These are phyloP conservation scores for Zygaena filipendulae DNA, from an alignment of 2,888 invertebrate genomes.

Conservation along the genomic window DNA sequence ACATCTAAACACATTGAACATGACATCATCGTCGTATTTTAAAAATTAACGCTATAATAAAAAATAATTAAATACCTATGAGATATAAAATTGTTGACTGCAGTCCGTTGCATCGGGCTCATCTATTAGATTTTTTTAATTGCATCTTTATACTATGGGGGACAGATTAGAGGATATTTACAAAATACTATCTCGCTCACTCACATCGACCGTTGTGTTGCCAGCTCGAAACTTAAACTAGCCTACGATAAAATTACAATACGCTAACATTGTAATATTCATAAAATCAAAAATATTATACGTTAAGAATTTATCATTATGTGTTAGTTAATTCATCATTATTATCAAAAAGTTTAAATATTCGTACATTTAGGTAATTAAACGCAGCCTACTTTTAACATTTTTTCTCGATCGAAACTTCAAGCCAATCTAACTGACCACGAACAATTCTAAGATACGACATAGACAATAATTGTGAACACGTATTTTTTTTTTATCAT, in stretches of 20 bases:
- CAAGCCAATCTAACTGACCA: slow-evolving; percentile 3
- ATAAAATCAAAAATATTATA: no score
- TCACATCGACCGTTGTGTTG: slow-evolving; percentile 36
- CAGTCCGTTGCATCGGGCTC: slow-evolving; percentile 36
- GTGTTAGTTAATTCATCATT: no score
- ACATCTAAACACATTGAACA: slow-evolving; percentile 34
- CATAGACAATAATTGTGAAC: slow-evolving; percentile 30
- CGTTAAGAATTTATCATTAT: no score
- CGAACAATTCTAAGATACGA: slow-evolving; percentile 12
- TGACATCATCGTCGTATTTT: slow-evolving; percentile 53
- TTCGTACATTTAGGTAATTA: slow-evolving; percentile 2
- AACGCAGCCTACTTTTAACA: slow-evolving; percentile 19
- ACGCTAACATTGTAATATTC: slow-evolving; percentile 17
- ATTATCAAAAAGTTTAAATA: no score
- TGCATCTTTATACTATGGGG: slow-evolving; percentile 60
- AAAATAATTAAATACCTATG: slow-evolving; percentile 65
- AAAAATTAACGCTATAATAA: slow-evolving; percentile 51
- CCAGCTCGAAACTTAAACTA: slow-evolving; percentile 21
- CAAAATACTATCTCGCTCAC: slow-evolving; percentile 59
- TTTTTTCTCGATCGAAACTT: slow-evolving; percentile 1
- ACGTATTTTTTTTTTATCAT: slow-evolving; percentile 37
- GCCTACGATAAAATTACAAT: slow-evolving; percentile 2
- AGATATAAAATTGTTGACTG: slow-evolving; percentile 64
- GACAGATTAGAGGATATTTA: slow-evolving; percentile 57
- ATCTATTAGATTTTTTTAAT: slow-evolving; percentile 35